Percentiles rank a stretch among this genome's conserved stretches.
Evolutionary conservation across 2,888 invertebrate species (phyloP).

Genomic region (Melieria omissa): DNA sequence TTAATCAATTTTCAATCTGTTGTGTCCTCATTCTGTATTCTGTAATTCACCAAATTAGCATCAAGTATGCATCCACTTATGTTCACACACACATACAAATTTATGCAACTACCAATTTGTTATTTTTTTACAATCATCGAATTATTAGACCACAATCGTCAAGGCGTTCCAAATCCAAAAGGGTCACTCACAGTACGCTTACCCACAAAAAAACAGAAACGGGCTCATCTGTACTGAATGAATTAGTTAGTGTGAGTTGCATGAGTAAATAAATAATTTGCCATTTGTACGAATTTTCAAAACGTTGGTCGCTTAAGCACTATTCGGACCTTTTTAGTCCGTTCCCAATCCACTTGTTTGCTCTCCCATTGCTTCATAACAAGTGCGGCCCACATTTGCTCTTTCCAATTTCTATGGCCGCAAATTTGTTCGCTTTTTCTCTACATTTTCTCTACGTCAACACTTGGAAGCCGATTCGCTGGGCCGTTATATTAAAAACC

Average conservation of each 20-base stretch:
- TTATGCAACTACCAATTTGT: not conserved
- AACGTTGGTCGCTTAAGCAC: not conserved
- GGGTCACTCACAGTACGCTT: not conserved
- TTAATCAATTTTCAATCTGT: not conserved
- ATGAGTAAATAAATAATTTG: conserved; percentile 12
- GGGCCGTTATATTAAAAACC: conserved; percentile 31
- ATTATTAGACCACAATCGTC: too few relatives aligned
- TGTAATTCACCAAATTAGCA: not conserved
- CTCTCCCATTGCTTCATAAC: too few relatives aligned
- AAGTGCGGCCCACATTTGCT: too few relatives aligned
- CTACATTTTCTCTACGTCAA: too few relatives aligned
- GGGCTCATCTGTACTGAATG: too few relatives aligned
- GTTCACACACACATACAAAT: not conserved
- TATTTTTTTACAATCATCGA: too few relatives aligned
- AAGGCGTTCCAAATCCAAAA: not conserved
- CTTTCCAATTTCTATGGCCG: too few relatives aligned
- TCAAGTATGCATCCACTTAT: not conserved
- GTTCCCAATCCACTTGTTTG: too few relatives aligned
- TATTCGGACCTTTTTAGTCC: too few relatives aligned
- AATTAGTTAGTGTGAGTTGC: conserved; percentile 1
- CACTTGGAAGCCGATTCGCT: not conserved
- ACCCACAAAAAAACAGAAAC: not conserved
- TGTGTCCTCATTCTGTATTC: not conserved
- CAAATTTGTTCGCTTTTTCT: too few relatives aligned
- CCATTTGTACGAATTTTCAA: not conserved